Base-by-base conservation (phyloP, 2,888 invertebrate species). In the Psylliodes chrysocephalus region DNA sequence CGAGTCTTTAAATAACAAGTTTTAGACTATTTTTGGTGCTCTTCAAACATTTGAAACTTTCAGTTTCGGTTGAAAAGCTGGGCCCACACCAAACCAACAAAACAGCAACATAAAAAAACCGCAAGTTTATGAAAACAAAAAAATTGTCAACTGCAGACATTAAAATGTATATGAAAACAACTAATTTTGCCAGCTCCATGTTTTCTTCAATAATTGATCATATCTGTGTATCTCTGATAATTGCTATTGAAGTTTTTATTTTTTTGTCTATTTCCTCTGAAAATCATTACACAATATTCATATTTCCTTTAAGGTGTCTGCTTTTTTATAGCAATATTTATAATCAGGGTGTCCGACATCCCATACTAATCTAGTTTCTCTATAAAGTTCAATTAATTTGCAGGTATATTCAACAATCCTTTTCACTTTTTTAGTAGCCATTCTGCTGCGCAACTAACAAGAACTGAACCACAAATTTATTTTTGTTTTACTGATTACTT, bases 321-420 rank as follows among this genome's bases (percentile, higher is more conserved):
- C 42, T 28, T 52, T 51, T 42, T 60, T 60, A 22, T 44, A 60
- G 19, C 60, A 46, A 60, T 60, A 53, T 60, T 60, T 60, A 35
- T 60, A 60, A 33, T 53, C 53, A 25, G 3, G 10, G 42, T 52
- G 22, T 52, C 10, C 35, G n/a, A 42, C 12, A 46, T 60, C 35
- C 60, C 60, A 60, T 60, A 60, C 44, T 46, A 53, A 44, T 40
- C 33, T 8, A 7, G 42, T 22, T 35, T 60, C 46, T 46, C 60
- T 42, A 46, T 60, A 60, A 18, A 60, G 33, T 46, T 53, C 60
- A 18, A 60, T 60, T 40, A 60, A 60, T 60, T 53, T 53, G 28
- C 60, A 60, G 30, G 60, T 60, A 53, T 44, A 44, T 35, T 42
- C 46, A 2, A 44, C 35, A 12, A 19, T 53, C 53, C 53, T 52